Conservation (phyloP, 2,797 vertebrate species). For the Myotis vivesi region DNA sequence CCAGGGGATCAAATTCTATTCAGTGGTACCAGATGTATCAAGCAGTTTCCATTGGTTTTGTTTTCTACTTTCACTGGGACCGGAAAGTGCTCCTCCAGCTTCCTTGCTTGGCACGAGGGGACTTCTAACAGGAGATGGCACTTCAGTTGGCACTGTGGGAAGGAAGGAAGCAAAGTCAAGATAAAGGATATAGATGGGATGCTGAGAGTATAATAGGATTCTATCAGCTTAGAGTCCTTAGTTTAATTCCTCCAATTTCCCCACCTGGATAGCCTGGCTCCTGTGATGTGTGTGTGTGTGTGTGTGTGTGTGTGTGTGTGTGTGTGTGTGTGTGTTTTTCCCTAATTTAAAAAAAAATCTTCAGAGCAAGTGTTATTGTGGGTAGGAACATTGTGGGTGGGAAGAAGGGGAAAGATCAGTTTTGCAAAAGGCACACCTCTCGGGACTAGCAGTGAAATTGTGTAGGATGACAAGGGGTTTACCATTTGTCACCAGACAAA, state of each 20-base stretch:
- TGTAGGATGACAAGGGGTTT: neutral
- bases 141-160: neutral
- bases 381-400: neutral
- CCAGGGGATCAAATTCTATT: neutral
- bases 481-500: neutral
- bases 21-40: neutral
- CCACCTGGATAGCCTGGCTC: neutral
- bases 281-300: neutral
- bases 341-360: neutral
- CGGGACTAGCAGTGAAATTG: neutral
- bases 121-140: neutral
- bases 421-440: neutral
- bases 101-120: neutral
- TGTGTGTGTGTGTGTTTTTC: neutral
- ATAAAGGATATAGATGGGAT: too few relatives aligned
- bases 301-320: neutral
- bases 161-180: neutral
- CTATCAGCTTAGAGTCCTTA: neutral
- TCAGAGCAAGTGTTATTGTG: neutral
- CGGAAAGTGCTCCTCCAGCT: accelerated
- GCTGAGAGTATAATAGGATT: neutral
- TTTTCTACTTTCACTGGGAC: neutral
- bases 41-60: neutral
- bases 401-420: neutral
- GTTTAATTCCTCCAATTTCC: neutral